Evolutionary conservation across 2,888 invertebrate genomes (phyloP).

Genomic region (Eutolmus rufibarbis): DNA sequence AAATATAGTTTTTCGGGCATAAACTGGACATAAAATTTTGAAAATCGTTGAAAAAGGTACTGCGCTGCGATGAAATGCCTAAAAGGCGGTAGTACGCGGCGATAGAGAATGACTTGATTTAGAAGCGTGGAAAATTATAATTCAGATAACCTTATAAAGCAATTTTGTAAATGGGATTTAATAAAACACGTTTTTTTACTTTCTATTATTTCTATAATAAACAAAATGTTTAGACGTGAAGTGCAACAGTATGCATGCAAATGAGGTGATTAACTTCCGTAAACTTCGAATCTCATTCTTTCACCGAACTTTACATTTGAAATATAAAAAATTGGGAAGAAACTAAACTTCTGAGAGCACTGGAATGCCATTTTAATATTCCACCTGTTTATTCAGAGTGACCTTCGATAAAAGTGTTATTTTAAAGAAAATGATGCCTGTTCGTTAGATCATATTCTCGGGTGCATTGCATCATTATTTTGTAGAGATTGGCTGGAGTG

Average conservation of each 20-base stretch:
- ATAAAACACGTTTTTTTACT: neutral
- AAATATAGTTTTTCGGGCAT: neutral
- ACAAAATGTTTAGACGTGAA: neutral
- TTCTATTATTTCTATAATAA: neutral
- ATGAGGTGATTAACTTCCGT: neutral
- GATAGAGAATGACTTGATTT: neutral
- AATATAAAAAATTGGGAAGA: neutral
- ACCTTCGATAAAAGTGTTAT: neutral
- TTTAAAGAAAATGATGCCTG: neutral
- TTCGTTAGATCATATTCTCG: neutral
- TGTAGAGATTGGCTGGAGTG: neutral
- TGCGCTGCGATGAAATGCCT: neutral
- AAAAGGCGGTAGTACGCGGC: neutral
- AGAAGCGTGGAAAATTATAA: neutral
- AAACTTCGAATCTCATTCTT: neutral
- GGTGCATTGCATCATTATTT: neutral
- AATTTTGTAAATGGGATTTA: neutral
- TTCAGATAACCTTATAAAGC: neutral
- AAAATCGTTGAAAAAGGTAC: neutral
- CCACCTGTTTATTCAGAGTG: neutral
- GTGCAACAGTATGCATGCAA: neutral
- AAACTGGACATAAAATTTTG: neutral
- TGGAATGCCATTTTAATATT: neutral
- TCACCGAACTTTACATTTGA: neutral
- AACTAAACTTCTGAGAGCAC: neutral